A percentile compares a stretch with the other conserved stretches of the same genome.
These are phyloP conservation scores for Celastrina argiolus DNA, from an alignment of 2,888 invertebrate species.

Conservation along the genomic window DNA sequence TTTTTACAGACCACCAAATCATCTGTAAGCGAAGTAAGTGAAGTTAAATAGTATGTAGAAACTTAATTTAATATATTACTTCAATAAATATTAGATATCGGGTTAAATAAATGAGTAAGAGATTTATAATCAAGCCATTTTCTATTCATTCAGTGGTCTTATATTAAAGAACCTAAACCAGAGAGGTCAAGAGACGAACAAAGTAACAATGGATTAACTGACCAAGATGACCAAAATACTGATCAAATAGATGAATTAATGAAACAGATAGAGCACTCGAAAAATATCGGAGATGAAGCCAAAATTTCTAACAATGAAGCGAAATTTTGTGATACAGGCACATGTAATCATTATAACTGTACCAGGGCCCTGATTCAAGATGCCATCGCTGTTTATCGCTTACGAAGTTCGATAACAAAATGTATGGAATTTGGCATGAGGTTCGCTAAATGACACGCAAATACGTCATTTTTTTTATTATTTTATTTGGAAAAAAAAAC, in stretches of 20 bases:
- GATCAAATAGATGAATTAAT: neutral
- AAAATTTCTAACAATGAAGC: neutral
- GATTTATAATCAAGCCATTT: neutral
- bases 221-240: neutral
- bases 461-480: too few relatives aligned
- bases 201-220: neutral
- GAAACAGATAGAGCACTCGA: neutral
- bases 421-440: too few relatives aligned
- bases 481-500: too few relatives aligned
- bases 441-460: too few relatives aligned
- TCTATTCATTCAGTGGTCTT: neutral
- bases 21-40: neutral
- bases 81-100: too few relatives aligned
- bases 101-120: too few relatives aligned
- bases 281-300: too few relatives aligned
- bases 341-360: slow-evolving; percentile 40
- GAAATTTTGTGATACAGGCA: slow-evolving; percentile 30
- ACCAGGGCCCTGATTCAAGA: too few relatives aligned
- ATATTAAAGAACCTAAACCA: neutral
- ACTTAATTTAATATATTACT: too few relatives aligned
- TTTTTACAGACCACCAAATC: slow-evolving; percentile 8
- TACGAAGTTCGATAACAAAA: too few relatives aligned
- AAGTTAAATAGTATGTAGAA: neutral
- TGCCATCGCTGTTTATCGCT: too few relatives aligned
- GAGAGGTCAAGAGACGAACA: neutral